These are phyloP conservation scores for Sebastes taczanowskii DNA, from an alignment of 2,797 vertebrate species.

Conservation along the genomic window DNA sequence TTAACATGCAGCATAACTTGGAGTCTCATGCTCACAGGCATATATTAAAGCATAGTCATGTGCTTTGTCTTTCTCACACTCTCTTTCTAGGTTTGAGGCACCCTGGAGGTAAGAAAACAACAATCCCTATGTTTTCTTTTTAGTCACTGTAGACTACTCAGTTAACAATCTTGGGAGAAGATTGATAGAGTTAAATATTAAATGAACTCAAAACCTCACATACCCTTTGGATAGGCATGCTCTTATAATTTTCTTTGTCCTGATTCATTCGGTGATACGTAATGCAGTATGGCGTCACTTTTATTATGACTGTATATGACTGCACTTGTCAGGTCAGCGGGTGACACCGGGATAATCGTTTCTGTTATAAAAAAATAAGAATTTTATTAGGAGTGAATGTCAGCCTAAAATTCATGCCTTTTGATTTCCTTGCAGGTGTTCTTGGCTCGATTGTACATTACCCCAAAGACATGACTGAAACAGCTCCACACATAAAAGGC, in stretches of 20 bases:
- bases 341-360: not conserved
- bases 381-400: not conserved
- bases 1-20: not conserved
- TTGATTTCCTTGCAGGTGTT: constrained; percentile 66
- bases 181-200: constrained; percentile 42
- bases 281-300: not conserved
- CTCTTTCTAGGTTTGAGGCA: constrained; percentile 52
- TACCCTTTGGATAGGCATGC: not conserved
- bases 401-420: not conserved
- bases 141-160: not conserved
- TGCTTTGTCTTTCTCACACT: constrained; percentile 58
- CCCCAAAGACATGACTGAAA: constrained; percentile 44
- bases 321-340: not conserved
- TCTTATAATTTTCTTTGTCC: not conserved
- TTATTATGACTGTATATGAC: not conserved
- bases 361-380: not conserved
- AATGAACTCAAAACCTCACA: not conserved
- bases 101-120: constrained; percentile 79
- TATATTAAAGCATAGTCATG: constrained; percentile 57
- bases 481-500: not conserved
- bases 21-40: constrained; percentile 8
- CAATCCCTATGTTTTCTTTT: constrained; percentile 27
- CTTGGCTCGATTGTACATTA: constrained; percentile 81
- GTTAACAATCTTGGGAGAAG: constrained; percentile 13
- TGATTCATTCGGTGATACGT: not conserved